Base-by-base conservation (phyloP, 2,888 invertebrate species). In the Caenorhabditis sp. region DNA sequence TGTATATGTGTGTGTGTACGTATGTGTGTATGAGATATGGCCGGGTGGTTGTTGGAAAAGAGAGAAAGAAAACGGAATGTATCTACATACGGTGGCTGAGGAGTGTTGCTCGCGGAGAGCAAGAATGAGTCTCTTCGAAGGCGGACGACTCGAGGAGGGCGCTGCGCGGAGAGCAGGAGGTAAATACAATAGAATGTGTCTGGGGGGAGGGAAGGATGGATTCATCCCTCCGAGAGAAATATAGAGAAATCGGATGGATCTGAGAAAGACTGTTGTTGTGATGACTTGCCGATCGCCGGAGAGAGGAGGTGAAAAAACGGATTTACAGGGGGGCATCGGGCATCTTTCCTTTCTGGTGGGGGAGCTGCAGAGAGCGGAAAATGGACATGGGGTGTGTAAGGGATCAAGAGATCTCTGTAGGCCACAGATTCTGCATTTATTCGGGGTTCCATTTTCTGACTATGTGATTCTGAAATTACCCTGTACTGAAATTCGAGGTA, bases 151-250 rank as follows among this genome's bases (percentile, higher is more conserved):
- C 51, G 64, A 64, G 70, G 47, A 72, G 70, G 61, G 76, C 49
- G 49, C 82, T 63, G 64, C 47, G 44, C 28, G 64, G 41, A 28
- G 59, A 47, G 41, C 6, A 54, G 51, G 68, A 66, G 61, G 68
- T 69, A 59, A 73, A 80, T 73, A 80, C 73, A 80, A 66, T 79
- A 58, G 75, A 58, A 75, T 54, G 54, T 54, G 54, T 54, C 54
- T 54, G 54, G 6, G 38, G 38, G 2, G 12, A 12, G 38, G 54
- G 6, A 38, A 8, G 31, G 51, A 51, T 51, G 24, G 51, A 47
- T 47, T 47, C 47, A 47, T 19, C n/a, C 14, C n/a, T n/a, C n/a
- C 4, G 54, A 54, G 54, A 4, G 54, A 54, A 26, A 54, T 14
- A 24, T 24, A 54, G 54, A 49, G 54, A 54, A 22, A 12, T 8